Conservation (phyloP, 1,140 invertebrate genomes). For the Vollenhovia emeryi region DNA sequence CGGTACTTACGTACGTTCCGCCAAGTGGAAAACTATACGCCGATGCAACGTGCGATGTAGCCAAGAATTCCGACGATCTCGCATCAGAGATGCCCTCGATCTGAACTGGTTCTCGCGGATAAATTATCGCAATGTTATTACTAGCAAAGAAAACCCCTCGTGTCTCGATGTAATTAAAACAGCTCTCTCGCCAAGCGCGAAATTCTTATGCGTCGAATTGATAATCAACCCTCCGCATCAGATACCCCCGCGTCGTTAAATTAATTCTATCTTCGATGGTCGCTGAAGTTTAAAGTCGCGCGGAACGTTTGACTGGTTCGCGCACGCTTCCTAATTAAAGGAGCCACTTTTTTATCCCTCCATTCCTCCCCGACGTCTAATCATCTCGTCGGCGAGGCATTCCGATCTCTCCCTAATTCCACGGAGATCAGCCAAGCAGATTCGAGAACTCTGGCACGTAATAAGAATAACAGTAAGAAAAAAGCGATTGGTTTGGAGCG, state of each 20-base stretch:
- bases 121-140: constrained; percentile 4
- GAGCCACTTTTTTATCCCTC: neutral
- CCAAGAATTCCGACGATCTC: neutral
- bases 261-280: constrained; percentile 42
- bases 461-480: constrained; percentile 56
- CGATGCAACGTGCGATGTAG: neutral
- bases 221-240: constrained; percentile 28
- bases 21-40: constrained; percentile 22
- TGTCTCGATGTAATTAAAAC: constrained; percentile 3
- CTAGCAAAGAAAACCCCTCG: neutral
- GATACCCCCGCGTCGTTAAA: constrained; percentile 21
- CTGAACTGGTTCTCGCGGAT: neutral
- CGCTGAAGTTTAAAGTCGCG: constrained; percentile 29
- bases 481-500: neutral
- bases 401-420: constrained; percentile 10
- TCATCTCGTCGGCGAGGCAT: constrained; percentile 45
- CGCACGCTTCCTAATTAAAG: constrained; percentile 50
- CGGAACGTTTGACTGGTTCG: constrained; percentile 41
- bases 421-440: constrained; percentile 17
- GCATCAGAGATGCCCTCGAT: neutral
- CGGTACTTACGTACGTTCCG: constrained; percentile 15
- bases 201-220: constrained; percentile 19
- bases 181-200: neutral
- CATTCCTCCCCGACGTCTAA: constrained; percentile 44
- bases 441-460: constrained; percentile 23